Conservation (phyloP, 2,888 invertebrate species). For the Clivina fossor region DNA sequence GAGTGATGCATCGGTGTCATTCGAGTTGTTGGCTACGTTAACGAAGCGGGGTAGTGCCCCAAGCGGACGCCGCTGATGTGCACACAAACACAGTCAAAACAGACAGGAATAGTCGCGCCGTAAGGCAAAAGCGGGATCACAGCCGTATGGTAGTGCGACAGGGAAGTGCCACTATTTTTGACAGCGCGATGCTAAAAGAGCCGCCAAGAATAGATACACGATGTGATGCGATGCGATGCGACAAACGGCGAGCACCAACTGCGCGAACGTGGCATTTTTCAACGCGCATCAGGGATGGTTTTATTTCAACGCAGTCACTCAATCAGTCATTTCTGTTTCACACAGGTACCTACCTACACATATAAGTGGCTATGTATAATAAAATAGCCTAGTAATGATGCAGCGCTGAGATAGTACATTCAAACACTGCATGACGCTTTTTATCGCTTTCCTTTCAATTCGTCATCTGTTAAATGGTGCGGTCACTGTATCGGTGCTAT, state of each 20-base stretch:
- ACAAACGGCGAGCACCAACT: conserved; percentile 34
- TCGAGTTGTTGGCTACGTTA: conserved; percentile 29
- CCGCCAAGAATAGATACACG: conserved; percentile 38
- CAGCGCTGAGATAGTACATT: conserved; percentile 18
- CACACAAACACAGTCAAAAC: conserved; percentile 24
- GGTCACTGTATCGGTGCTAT: conserved; percentile 32
- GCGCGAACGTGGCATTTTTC: conserved; percentile 39
- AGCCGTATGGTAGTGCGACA: conserved; percentile 47
- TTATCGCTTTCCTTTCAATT: conserved; percentile 36
- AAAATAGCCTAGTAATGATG: conserved; percentile 36
- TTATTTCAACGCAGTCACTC: conserved; percentile 39
- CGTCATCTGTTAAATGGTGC: conserved; percentile 35
- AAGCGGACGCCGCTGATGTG: conserved; percentile 12
- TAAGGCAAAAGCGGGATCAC: too few relatives aligned
- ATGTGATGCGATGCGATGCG: conserved; percentile 23
- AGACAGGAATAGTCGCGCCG: conserved; percentile 31
- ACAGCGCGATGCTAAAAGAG: conserved; percentile 45
- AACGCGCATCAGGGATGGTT: conserved; percentile 37
- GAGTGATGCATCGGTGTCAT: conserved; percentile 31
- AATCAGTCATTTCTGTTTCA: too few relatives aligned
- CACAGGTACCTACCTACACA: too few relatives aligned
- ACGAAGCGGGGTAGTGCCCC: conserved; percentile 32
- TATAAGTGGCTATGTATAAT: too few relatives aligned
- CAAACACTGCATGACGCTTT: conserved; percentile 33
- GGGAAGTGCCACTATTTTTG: conserved; percentile 55